phyloP scores from a whole-genome alignment of 2,113 vertebrate genomes.

The Dasyornis broadbenti region DNA sequence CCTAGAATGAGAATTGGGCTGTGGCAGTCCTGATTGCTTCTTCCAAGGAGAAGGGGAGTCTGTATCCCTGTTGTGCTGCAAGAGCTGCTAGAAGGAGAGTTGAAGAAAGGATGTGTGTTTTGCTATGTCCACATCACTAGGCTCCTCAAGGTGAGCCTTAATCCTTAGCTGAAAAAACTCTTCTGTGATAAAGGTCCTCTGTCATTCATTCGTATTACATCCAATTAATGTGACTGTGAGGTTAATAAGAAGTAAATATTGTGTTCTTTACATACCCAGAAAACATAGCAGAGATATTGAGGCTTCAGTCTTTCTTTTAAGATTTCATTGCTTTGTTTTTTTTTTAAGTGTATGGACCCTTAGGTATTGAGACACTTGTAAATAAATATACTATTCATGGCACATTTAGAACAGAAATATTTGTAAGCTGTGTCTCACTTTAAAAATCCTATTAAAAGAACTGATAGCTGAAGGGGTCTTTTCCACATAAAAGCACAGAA shows the following conservation, averaged over 20 bases:
- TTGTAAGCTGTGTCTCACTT: not conserved
- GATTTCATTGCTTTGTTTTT: not conserved
- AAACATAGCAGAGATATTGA: not conserved
- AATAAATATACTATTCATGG: not conserved
- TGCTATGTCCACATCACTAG: not conserved
- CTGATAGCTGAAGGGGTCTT: not conserved
- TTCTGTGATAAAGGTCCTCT: not conserved
- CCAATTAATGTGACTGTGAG: not conserved
- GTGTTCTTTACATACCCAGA: not conserved
- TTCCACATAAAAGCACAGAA: not conserved
- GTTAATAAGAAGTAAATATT: not conserved
- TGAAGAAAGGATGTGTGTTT: accelerated
- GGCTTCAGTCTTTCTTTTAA: not conserved
- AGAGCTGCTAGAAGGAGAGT: not conserved
- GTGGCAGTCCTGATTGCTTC: not conserved
- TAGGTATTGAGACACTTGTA: not conserved
- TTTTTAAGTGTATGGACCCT: not conserved
- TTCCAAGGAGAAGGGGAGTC: not conserved
- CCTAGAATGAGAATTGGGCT: not conserved
- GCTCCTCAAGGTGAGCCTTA: not conserved
- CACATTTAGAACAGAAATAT: not conserved
- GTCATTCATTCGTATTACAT: not conserved
- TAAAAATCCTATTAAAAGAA: not conserved
- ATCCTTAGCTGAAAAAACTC: not conserved
- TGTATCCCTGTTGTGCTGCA: accelerated